Evolutionary conservation across 2,888 invertebrate genomes (phyloP).

Genomic region (Sesamia inferens): DNA sequence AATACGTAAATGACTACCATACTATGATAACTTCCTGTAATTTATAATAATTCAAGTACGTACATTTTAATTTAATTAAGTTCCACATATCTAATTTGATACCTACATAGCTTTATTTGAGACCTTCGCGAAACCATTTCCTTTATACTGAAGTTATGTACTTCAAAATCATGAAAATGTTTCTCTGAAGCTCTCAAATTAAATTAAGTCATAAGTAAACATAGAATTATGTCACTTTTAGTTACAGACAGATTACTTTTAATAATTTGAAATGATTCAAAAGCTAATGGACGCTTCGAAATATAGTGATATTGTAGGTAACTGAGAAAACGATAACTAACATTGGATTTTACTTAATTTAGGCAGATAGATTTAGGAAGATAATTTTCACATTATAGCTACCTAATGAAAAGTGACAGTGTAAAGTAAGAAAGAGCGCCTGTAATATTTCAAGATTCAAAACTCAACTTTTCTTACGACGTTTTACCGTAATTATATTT

Average conservation of each 20-base stretch:
- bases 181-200: background rate
- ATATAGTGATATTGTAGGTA: background rate
- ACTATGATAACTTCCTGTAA: too few relatives aligned
- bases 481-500: background rate
- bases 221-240: background rate
- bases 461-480: background rate
- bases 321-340: background rate
- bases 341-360: background rate
- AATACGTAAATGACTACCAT: too few relatives aligned
- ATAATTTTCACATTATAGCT: background rate
- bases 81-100: background rate
- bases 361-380: background rate
- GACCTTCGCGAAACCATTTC: background rate
- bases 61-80: too few relatives aligned
- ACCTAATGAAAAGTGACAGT: slow-evolving; percentile 1
- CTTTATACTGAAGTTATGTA: background rate
- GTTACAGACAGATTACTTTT: background rate
- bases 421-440: background rate
- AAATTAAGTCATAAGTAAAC: background rate
- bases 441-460: background rate
- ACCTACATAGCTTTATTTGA: background rate
- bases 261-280: background rate
- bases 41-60: background rate
- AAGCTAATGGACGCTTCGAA: background rate
- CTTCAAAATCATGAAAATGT: background rate